Conservation (phyloP, 2,888 invertebrate species). For the Siphonodentalium dalli region DNA sequence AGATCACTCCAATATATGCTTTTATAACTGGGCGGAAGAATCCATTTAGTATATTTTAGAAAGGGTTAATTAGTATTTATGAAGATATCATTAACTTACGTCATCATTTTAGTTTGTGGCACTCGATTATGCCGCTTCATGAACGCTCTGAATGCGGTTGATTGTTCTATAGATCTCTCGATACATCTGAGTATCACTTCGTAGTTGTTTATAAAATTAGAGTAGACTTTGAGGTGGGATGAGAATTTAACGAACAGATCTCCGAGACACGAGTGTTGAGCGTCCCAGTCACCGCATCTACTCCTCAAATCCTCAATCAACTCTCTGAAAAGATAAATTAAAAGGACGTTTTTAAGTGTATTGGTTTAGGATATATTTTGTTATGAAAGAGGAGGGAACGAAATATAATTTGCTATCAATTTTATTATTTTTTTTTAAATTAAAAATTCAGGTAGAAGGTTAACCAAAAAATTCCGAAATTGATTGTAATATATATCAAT, state of each 20-base stretch:
- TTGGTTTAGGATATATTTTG: neutral
- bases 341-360: neutral
- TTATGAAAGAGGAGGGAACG: neutral
- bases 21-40: too few relatives aligned
- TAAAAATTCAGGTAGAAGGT: too few relatives aligned
- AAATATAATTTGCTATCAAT: neutral
- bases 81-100: too few relatives aligned
- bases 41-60: too few relatives aligned
- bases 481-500: too few relatives aligned
- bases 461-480: too few relatives aligned
- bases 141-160: slow-evolving; percentile 58
- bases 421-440: neutral
- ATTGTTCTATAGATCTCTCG: slow-evolving; percentile 55
- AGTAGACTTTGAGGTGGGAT: slow-evolving; percentile 53
- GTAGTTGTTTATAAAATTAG: slow-evolving; percentile 61
- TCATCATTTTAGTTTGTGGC: slow-evolving; percentile 57
- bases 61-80: too few relatives aligned
- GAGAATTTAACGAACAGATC: slow-evolving; percentile 61
- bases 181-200: slow-evolving; percentile 55
- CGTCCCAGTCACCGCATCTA: slow-evolving; percentile 53
- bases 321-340: slow-evolving; percentile 34
- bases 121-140: slow-evolving; percentile 53
- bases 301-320: slow-evolving; percentile 53
- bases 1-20: too few relatives aligned
- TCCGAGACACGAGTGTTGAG: slow-evolving; percentile 55